Evolutionary conservation across 2,113 vertebrate genomes (phyloP), one percentile per base, ranked within the genome.

Genomic region (Odobenus rosmarus): DNA sequence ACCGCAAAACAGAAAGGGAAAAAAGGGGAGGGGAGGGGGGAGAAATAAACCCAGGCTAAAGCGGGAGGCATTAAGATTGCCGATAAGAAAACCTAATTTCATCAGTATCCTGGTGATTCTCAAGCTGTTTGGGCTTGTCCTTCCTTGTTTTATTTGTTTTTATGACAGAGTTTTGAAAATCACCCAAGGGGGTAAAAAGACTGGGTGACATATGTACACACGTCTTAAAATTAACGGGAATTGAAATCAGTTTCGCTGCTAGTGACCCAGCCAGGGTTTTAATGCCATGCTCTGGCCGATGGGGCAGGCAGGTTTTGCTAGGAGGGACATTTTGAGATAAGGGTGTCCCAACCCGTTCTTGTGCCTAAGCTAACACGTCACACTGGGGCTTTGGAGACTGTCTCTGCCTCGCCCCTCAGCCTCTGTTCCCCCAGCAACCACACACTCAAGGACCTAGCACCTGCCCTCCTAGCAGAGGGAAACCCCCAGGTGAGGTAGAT

Each of bases 101-200:
- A 28, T 95, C 92, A 71, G 86, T 61, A 71, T 61, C 85, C 93
- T 11, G 13, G 91, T 64, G 91, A 93, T 90, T 83, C 81, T 87
- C 93, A 83, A 83, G 89, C 79, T 96, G 96, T 59, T 33, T 91
- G 77, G 64, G 88, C 96, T 97, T 97, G 96, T 95, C 93, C 33
- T 51, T 97, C 90, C 80, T 93, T 88, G 87, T 53, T 93, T 86
- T 94, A 72, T 97, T 97, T 97, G 71, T 86, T 97, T 92, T 93
- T 86, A 90, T 92, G 74, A n/a, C 86, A 84, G 94, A 97, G 85
- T 97, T 96, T 93, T 94, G 72, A 97, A 97, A 97, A 94, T 96
- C 93, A 95, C 81, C 88, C 85, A 88, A 85, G 67, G 67, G 80
- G 53, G 21, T 62, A 86, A 85, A 83, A n/a, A 55, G 93, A 86